Conservation (phyloP, 2,113 vertebrate genomes). For the Heptranchias perlo region DNA sequence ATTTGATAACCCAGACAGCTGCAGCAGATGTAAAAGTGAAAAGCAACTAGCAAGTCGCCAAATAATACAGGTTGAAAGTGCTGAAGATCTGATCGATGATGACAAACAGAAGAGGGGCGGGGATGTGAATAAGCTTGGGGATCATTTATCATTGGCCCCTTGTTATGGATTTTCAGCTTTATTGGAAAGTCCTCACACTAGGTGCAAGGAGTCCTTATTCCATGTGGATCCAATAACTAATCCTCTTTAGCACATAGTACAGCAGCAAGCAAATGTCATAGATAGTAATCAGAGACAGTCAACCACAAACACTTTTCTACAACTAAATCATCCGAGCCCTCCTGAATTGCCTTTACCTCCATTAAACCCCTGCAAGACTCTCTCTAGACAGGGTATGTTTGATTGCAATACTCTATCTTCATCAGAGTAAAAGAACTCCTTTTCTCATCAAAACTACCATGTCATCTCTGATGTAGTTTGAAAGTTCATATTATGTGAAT, state of each 20-base stretch:
- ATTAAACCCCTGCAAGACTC: conserved; percentile 43
- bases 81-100: not conserved
- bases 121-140: not conserved
- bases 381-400: conserved; percentile 46
- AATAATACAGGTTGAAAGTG: conserved; percentile 34
- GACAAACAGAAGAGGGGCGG: not conserved
- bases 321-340: conserved; percentile 39
- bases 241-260: conserved; percentile 50
- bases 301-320: conserved; percentile 37
- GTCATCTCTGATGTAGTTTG: not conserved
- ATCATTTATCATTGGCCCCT: conserved; percentile 45
- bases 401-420: conserved; percentile 53
- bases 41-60: not conserved
- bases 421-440: conserved; percentile 51
- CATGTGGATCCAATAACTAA: conserved; percentile 50
- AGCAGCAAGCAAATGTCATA: conserved; percentile 42
- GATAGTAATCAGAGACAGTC: conserved; percentile 30
- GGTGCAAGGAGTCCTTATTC: conserved; percentile 64
- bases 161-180: conserved; percentile 52
- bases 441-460: conserved; percentile 50
- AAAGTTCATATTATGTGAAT: not conserved
- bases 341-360: conserved; percentile 33
- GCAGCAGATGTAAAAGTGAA: not conserved
- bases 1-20: not conserved
- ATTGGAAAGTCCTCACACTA: conserved; percentile 61